Evolutionary conservation across 1,140 invertebrate species (phyloP), one percentile per base, ranked within the genome.

Genomic region (Gonatopus flavifemur): DNA sequence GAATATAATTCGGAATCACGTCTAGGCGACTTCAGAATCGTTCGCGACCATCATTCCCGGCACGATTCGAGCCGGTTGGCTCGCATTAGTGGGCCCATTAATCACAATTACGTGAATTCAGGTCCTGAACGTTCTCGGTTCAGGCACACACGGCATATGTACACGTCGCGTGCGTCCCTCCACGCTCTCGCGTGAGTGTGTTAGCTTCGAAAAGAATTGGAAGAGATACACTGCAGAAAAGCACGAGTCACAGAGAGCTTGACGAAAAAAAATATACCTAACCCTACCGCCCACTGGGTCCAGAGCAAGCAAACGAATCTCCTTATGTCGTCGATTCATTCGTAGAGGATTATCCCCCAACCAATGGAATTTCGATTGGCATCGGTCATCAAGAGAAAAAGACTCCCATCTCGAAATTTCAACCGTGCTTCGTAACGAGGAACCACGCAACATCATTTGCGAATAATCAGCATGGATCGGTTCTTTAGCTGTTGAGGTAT

Each of bases 81-180:
- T 49, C 30, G 59, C 57, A 70, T 69, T 70, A 70, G 61, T 61
- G 40, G 48, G 22, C 51, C 68, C 70, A 72, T 74, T 74, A 68
- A 73, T 74, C 72, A 72, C 68, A 74, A 74, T 74, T 72, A 73
- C 68, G 70, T 57, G 68, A 69, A 72, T 69, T 70, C 70, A 70
- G 66, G 57, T 64, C 59, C 67, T 45, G 50, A 21, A 44, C 38
- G 41, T 20, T 30, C 28, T 22, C 48, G 38, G 41, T 50, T 33
- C 45, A 33, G 22, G 44, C 4, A n/a, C 49, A 40, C 33, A 18
- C 31, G 35, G n/a, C 37, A 15, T 25, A 16, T 24, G 43, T 39
- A 25, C 3, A 40, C 21, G 10, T 42, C 10, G 35, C 7, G 52
- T 43, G 28, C 13, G 20, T 32, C 35, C 24, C 38, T 48, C 44